Conservation (phyloP, 1,140 invertebrate species). For the Vanessa atalanta region DNA sequence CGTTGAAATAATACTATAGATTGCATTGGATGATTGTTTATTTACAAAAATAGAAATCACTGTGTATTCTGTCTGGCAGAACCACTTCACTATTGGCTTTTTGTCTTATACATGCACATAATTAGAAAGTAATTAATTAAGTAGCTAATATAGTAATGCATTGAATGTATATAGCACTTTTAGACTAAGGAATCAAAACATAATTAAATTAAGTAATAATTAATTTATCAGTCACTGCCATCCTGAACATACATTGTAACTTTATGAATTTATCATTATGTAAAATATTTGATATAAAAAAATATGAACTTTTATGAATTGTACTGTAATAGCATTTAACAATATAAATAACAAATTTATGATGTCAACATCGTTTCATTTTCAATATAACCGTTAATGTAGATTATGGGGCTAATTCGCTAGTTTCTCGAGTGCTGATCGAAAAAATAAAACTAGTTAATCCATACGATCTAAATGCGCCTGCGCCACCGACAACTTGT, state of each 20-base stretch:
- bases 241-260: slow-evolving; percentile 21
- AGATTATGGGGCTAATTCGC: neutral
- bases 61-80: slow-evolving; percentile 36
- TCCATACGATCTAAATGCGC: slow-evolving; percentile 74
- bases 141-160: slow-evolving; percentile 31
- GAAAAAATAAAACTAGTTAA: slow-evolving; percentile 36
- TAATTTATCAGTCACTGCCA: slow-evolving; percentile 49
- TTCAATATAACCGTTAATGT: neutral
- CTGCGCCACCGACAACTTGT: slow-evolving; percentile 69
- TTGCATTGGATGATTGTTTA: slow-evolving; percentile 42
- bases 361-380: slow-evolving; percentile 34
- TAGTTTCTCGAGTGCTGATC: neutral
- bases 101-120: slow-evolving; percentile 42
- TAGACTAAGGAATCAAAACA: slow-evolving; percentile 23
- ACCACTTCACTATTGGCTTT: slow-evolving; percentile 29
- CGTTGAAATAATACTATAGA: slow-evolving; percentile 11
- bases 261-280: slow-evolving; percentile 16
- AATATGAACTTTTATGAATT: slow-evolving; percentile 37
- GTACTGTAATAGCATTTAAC: slow-evolving; percentile 35
- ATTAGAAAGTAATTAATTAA: slow-evolving; percentile 35
- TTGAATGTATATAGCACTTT: slow-evolving; percentile 39
- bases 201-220: slow-evolving; percentile 27
- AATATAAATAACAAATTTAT: slow-evolving; percentile 34
- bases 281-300: slow-evolving; percentile 29
- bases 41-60: slow-evolving; percentile 61